A percentile compares a stretch with the other conserved stretches of the same genome.
phyloP scores from a whole-genome alignment of 1,140 invertebrate species.

The Drosophila neocordata region DNA sequence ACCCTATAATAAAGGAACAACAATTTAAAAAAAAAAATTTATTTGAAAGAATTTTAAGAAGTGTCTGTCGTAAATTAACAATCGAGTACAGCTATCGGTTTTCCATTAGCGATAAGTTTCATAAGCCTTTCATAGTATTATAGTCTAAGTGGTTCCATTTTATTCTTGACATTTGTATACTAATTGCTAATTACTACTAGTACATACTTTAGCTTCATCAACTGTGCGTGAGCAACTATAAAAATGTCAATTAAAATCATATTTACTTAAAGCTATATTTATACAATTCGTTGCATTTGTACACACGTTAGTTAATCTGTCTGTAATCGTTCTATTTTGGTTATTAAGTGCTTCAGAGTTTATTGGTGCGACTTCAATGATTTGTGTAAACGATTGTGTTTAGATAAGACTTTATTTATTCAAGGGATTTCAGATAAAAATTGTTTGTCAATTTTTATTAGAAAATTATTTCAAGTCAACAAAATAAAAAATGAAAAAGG shows the following conservation, averaged over 20 bases:
- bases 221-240: conserved; percentile 27
- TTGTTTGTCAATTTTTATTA: not conserved
- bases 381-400: not conserved
- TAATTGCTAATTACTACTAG: too few relatives aligned
- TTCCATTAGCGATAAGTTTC: not conserved
- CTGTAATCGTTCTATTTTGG: conserved; percentile 2
- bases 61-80: conserved; percentile 6
- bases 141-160: too few relatives aligned
- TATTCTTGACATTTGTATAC: too few relatives aligned
- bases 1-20: not conserved
- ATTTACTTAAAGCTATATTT: conserved; percentile 41
- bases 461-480: too few relatives aligned
- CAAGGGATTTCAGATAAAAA: not conserved
- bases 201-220: not conserved
- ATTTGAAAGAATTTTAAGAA: not conserved
- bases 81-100: not conserved
- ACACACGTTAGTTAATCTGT: conserved; percentile 21
- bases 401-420: not conserved
- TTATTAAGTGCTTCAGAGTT: conserved; percentile 1
- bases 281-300: conserved; percentile 16
- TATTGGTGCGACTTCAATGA: not conserved
- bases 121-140: too few relatives aligned
- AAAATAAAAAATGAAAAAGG: too few relatives aligned
- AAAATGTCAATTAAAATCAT: conserved; percentile 72
- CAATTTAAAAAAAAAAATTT: too few relatives aligned